Conservation (phyloP, 30 jellyfish, hydroid and myxozoan genomes). For the Hydra vulgaris region DNA sequence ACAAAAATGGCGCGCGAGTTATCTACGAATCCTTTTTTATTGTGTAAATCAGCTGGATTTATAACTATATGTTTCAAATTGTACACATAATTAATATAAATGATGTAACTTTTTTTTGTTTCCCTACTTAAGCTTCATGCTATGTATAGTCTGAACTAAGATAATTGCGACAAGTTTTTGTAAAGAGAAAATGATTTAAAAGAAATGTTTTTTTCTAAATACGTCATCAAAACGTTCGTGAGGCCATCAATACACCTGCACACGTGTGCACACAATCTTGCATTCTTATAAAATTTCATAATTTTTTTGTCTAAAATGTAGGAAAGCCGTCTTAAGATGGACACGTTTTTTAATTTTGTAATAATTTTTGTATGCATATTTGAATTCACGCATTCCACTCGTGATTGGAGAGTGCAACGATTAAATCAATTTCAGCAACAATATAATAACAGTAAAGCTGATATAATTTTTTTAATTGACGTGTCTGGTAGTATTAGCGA, state of each 20-base stretch:
- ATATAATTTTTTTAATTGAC: conserved; percentile 69
- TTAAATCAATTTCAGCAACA: conserved; percentile 71
- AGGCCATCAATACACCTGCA: neutral
- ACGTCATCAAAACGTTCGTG: too few species aligned
- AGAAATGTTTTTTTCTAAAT: too few species aligned
- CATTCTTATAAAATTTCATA: neutral
- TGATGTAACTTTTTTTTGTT: too few species aligned
- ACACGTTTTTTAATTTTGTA: neutral
- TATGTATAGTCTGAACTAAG: too few species aligned
- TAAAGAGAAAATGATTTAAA: too few species aligned
- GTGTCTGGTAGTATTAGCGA: conserved; percentile 72
- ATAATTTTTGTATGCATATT: neutral
- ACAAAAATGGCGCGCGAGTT: too few species aligned
- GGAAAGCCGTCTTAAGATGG: neutral
- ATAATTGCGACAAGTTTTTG: too few species aligned
- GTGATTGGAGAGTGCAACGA: conserved; percentile 51
- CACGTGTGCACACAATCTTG: neutral
- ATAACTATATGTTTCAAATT: too few species aligned
- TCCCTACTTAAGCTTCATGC: too few species aligned
- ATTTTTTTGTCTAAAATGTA: neutral
- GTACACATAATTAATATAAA: too few species aligned
- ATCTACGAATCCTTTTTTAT: too few species aligned
- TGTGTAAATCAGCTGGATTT: too few species aligned
- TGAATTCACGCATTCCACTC: neutral
- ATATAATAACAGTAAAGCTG: conserved; percentile 86